Conservation (phyloP, 2,888 invertebrate species). For the Phlogophora meticulosa region DNA sequence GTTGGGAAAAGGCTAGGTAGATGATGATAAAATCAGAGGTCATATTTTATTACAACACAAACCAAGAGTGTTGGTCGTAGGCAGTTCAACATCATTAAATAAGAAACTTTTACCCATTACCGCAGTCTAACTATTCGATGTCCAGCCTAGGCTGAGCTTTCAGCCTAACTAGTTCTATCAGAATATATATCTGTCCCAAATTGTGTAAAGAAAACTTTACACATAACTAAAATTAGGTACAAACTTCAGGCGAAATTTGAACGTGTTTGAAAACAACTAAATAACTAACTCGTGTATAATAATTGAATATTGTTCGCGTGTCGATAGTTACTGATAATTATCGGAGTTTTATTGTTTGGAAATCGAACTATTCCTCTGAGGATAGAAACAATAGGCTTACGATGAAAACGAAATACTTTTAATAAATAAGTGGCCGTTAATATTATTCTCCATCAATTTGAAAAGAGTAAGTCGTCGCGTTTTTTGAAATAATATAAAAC, state of each 20-base stretch:
- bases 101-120: constrained; percentile 42
- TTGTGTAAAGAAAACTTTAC: constrained; percentile 34
- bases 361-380: constrained; percentile 3
- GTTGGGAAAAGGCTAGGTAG: too few species aligned
- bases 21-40: too few species aligned
- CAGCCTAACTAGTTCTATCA: constrained; percentile 41
- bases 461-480: too few species aligned
- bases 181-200: constrained; percentile 49
- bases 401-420: constrained; percentile 28
- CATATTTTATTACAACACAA: neutral
- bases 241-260: constrained; percentile 8
- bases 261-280: constrained; percentile 35
- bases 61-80: neutral
- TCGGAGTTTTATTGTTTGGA: constrained; percentile 36
- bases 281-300: constrained; percentile 27
- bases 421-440: neutral
- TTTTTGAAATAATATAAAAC: too few species aligned
- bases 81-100: constrained; percentile 14
- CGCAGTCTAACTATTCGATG: constrained; percentile 5
- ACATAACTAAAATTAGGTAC: constrained; percentile 45
- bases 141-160: constrained; percentile 28
- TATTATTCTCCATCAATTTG: too few species aligned
- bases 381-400: constrained; percentile 2
- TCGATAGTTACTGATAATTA: constrained; percentile 36
- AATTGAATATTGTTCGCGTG: constrained; percentile 13